Conservation (phyloP, 2,113 vertebrate genomes). For the Ramphastos sulfuratus region DNA sequence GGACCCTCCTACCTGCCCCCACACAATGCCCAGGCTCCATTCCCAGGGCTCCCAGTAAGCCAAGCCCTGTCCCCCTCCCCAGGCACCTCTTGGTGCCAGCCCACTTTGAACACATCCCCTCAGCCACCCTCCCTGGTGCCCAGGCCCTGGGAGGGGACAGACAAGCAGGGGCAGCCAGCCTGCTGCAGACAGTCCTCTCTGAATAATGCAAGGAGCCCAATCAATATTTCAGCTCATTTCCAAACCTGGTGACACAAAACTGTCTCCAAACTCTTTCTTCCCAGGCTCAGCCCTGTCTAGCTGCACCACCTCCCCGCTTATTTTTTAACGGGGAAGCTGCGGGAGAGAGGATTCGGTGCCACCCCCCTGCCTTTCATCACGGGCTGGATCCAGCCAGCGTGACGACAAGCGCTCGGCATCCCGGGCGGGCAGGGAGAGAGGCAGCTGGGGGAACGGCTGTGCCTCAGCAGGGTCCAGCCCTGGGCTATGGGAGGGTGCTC, state of each 20-base stretch:
- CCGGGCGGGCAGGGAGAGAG: background rate
- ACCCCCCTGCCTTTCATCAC: constrained; percentile 37
- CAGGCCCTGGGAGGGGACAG: fast-evolving
- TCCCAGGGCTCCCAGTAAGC: background rate
- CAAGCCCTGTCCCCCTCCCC: fast-evolving
- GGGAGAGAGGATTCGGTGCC: constrained; percentile 15
- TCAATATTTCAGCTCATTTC: constrained; percentile 51
- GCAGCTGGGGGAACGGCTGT: background rate
- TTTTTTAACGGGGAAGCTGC: constrained; percentile 53
- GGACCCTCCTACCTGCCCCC: background rate
- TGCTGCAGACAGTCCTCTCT: background rate
- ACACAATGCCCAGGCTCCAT: background rate
- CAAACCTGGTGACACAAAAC: constrained; percentile 48
- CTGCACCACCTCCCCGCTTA: background rate
- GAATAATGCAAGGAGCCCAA: constrained; percentile 32
- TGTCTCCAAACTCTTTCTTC: constrained; percentile 40
- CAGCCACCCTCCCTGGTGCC: background rate
- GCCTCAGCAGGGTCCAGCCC: background rate
- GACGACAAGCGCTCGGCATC: background rate
- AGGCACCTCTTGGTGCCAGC: background rate
- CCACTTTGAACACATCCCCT: background rate
- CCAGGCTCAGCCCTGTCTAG: background rate
- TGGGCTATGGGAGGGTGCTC: background rate
- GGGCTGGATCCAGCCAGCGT: background rate
- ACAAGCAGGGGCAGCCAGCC: fast-evolving